Base-by-base conservation (phyloP, 2,888 invertebrate species). In the Ryuthela nishihirai region DNA sequence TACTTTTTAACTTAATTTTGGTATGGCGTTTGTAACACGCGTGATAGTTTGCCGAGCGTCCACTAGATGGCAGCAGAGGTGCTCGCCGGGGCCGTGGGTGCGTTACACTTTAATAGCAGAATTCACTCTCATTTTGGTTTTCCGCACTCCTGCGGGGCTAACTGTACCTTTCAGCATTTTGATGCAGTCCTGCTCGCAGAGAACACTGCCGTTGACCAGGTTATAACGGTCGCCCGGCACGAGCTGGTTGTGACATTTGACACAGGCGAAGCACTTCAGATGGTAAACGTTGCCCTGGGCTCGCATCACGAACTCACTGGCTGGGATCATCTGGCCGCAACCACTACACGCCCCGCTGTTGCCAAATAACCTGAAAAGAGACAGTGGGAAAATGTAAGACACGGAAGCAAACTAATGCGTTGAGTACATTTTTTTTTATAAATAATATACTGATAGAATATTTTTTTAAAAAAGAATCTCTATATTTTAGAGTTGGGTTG, bases 171-270 rank as follows among this genome's bases (percentile, higher is more conserved):
- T 88, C 76, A 89, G 83, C 73, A 92, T 81, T 78, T 92, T 92
- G 78, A 91, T 88, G 85, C 90, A 93, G 79, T 94, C 93, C 77
- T 91, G 88, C 78, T 94, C 94, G 80, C 94, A 94, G 66, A 93
- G 87, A 73, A 92, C 82, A 73, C 85, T 85, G 67, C 92, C 93
- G 72, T 88, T 87, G 70, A 93, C 80, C 81, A 93, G 84, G 78
- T 90, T 88, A 80, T 89, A 93, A 21, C 64, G 84, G 82, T 94
- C 93, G 71, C 94, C 94, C 71, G 89, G 85, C 77, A 87, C 84
- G 71, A 94, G 85, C 77, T 85, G 87, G 71, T 85, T 82, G 71
- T 88, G 85, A 77, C 94, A 94, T 77, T 92, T 91, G 78, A 88
- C 89, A 82, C 94, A 94, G 70, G 87, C 84, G 81, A 94, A 94